These are phyloP conservation scores for Galemys pyrenaicus DNA, from an alignment of 2,113 vertebrate genomes.

Conservation along the genomic window DNA sequence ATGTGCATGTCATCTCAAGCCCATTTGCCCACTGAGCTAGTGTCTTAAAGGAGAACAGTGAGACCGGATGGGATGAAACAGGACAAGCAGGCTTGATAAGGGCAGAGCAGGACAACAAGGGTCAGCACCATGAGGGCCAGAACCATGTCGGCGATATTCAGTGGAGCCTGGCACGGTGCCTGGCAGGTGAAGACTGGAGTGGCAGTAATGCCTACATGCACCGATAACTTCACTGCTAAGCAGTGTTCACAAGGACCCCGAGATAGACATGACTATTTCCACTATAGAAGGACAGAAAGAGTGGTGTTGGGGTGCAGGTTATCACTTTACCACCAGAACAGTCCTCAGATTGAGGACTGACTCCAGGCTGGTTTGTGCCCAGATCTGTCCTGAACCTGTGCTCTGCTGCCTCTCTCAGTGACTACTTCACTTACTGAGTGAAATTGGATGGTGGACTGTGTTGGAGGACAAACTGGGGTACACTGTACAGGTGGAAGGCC, in stretches of 20 bases:
- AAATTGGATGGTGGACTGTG: background rate
- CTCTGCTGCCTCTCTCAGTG: background rate
- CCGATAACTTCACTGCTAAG: rapidly evolving
- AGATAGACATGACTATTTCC: background rate
- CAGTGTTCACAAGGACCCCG: rapidly evolving
- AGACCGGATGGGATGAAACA: background rate
- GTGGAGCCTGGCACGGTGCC: rapidly evolving
- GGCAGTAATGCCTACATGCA: rapidly evolving
- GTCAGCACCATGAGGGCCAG: background rate
- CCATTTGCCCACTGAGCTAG: background rate
- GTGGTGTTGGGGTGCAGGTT: background rate
- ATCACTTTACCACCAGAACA: background rate
- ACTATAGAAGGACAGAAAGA: background rate
- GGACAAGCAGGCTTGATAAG: background rate
- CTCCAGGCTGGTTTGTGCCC: background rate
- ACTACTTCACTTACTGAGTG: background rate
- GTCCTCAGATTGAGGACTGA: background rate
- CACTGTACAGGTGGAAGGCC: rapidly evolving
- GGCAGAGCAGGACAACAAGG: background rate
- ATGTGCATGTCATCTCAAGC: background rate
- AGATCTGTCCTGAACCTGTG: background rate
- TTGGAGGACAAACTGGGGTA: background rate
- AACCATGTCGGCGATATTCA: rapidly evolving
- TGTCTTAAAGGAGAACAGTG: background rate
- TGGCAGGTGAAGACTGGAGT: rapidly evolving